phyloP scores from a whole-genome alignment of 2,113 vertebrate species.

The Monopterus albus region DNA sequence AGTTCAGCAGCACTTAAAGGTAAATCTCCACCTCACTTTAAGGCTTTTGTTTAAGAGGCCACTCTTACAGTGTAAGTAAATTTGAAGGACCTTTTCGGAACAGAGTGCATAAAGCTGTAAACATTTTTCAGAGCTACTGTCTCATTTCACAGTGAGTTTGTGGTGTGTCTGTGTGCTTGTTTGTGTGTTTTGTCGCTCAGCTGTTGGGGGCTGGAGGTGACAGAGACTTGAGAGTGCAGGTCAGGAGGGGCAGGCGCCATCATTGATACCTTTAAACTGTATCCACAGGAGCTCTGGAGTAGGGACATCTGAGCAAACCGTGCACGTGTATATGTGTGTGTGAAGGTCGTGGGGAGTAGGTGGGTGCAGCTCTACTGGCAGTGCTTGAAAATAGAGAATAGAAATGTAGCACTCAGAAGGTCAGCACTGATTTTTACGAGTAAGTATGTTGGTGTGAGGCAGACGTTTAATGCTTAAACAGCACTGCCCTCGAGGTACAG shows the following conservation, averaged over 20 bases:
- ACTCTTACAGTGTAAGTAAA: constrained; percentile 28
- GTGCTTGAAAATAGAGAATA: constrained; percentile 45
- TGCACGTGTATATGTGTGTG: constrained; percentile 2
- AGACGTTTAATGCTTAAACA: constrained; percentile 24
- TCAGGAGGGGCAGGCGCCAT: constrained; percentile 53
- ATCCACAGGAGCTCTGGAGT: constrained; percentile 35
- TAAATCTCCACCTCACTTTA: constrained; percentile 8
- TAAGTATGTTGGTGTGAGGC: constrained; percentile 26
- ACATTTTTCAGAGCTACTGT: constrained; percentile 44
- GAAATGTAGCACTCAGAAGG: constrained; percentile 24
- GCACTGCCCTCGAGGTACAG: constrained; percentile 28
- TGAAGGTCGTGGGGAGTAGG: constrained; percentile 14
- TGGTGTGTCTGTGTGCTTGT: not conserved
- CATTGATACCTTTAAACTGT: constrained; percentile 58
- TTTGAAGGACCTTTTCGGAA: constrained; percentile 45
- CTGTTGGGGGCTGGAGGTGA: constrained; percentile 24
- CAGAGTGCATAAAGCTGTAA: constrained; percentile 23
- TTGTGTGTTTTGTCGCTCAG: constrained; percentile 5
- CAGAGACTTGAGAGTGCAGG: constrained; percentile 25
- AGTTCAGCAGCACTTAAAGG: constrained; percentile 25
- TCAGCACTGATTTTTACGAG: constrained; percentile 25
- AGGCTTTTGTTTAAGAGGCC: constrained; percentile 48
- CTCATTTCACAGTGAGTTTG: constrained; percentile 50
- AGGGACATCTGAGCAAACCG: constrained; percentile 22
- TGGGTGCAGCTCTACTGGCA: constrained; percentile 8